Conservation (phyloP, 1,140 invertebrate species). For the Drosophila melanogaster region DNA sequence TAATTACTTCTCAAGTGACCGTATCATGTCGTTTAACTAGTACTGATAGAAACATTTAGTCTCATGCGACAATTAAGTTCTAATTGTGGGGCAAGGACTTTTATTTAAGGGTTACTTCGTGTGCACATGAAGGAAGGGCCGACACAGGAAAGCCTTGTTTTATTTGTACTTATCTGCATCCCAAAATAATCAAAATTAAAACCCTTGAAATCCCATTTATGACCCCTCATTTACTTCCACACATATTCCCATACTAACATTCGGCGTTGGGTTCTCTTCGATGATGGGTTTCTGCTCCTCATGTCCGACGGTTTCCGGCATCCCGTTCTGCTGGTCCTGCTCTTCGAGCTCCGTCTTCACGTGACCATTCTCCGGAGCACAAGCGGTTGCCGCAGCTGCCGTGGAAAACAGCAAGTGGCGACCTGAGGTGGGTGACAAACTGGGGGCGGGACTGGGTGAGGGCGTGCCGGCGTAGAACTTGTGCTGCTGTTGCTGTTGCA, state of each 20-base stretch:
- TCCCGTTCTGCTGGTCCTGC: conserved; percentile 12
- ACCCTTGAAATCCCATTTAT: conserved; percentile 32
- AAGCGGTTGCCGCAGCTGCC: conserved; percentile 15
- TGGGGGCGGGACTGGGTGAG: conserved; percentile 27
- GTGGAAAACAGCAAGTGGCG: conserved; percentile 75
- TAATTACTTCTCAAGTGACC: neutral
- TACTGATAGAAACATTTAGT: neutral
- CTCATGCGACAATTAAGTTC: conserved; percentile 25
- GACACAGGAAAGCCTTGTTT: conserved; percentile 30
- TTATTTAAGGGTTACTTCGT: conserved; percentile 18
- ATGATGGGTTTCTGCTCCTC: conserved; percentile 22
- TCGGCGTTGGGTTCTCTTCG: neutral
- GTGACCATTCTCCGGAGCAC: conserved; percentile 36
- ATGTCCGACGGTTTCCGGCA: conserved; percentile 1
- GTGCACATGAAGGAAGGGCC: conserved; percentile 2
- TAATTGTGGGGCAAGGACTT: conserved; percentile 27
- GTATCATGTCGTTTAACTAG: neutral
- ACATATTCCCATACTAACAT: conserved; percentile 53
- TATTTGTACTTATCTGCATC: conserved; percentile 30
- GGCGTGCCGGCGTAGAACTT: conserved; percentile 55
- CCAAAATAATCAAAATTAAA: conserved; percentile 34
- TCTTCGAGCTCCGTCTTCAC: conserved; percentile 47
- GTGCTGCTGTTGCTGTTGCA: conserved; percentile 81
- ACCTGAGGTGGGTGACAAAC: conserved; percentile 21
- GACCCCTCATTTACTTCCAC: conserved; percentile 41